phyloP scores from a whole-genome alignment of 1,140 invertebrate genomes.

The Subanguina moxae region DNA sequence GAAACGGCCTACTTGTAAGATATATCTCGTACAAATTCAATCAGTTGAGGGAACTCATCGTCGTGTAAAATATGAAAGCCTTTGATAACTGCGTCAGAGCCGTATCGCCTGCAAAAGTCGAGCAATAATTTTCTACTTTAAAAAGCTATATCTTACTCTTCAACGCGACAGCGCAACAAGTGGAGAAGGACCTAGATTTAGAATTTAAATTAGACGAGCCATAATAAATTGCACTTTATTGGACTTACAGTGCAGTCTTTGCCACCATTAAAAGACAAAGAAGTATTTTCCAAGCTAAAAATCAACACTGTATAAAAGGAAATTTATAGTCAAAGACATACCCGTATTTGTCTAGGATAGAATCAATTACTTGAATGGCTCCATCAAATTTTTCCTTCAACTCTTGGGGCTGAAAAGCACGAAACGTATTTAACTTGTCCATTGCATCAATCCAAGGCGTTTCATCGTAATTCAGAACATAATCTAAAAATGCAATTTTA shows the following conservation, averaged over 20 bases:
- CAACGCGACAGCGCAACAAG: constrained; percentile 31
- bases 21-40: constrained; percentile 24
- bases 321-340: constrained; percentile 1
- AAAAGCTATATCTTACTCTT: constrained; percentile 24
- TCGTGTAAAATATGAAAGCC: constrained; percentile 22
- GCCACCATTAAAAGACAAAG: constrained; percentile 82
- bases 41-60: constrained; percentile 30
- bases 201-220: too few relatives aligned
- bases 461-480: constrained; percentile 60
- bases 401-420: constrained; percentile 7
- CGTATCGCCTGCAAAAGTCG: constrained; percentile 25
- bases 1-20: constrained; percentile 19
- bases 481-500: constrained; percentile 51
- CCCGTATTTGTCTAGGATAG: constrained; percentile 35
- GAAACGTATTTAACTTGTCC: constrained; percentile 47
- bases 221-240: too few relatives aligned
- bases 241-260: constrained; percentile 83
- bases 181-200: constrained; percentile 26
- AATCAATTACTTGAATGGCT: constrained; percentile 37
- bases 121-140: not conserved
- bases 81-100: constrained; percentile 15
- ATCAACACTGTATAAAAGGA: not conserved
- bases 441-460: constrained; percentile 55
- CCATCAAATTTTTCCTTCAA: constrained; percentile 22
- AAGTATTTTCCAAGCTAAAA: constrained; percentile 67